Evolutionary conservation across 64 coral and sea anemone species (phyloP).

Genomic region (Platygyra sinensis): DNA sequence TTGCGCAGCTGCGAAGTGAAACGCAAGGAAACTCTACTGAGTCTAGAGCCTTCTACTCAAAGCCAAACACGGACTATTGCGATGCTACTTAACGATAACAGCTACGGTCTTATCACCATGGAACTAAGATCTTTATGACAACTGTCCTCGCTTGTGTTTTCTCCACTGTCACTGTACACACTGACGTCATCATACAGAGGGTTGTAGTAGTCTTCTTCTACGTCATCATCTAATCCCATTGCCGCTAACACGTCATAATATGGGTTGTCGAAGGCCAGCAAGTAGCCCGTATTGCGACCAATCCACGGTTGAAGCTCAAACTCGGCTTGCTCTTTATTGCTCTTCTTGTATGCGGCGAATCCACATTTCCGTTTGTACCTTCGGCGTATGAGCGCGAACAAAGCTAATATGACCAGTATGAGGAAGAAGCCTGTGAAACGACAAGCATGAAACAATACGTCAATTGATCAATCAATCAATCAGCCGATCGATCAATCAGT

Average conservation of each 20-base stretch:
- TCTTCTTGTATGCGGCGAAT: constrained; percentile 45
- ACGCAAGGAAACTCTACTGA: too few species aligned
- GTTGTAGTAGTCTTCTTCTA: constrained; percentile 93
- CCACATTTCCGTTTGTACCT: constrained; percentile 28
- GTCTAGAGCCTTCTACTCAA: too few species aligned
- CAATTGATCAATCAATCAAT: neutral
- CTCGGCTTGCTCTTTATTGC: constrained; percentile 77
- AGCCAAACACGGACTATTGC: neutral
- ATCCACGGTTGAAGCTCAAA: constrained; percentile 92
- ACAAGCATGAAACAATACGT: neutral
- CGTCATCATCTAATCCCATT: constrained; percentile 96
- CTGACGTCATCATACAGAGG: constrained; percentile 94
- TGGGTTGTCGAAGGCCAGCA: constrained; percentile 94
- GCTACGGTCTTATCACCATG: constrained; percentile 39
- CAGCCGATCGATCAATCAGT: neutral
- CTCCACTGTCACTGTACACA: constrained; percentile 82
- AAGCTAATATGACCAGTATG: constrained; percentile 18
- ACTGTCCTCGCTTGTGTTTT: constrained; percentile 85
- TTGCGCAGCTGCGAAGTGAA: neutral
- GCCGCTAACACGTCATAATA: constrained; percentile 96
- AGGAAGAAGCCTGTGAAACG: constrained; percentile 23
- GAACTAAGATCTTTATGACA: constrained; percentile 72
- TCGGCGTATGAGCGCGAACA: constrained; percentile 26
- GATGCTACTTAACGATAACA: neutral
- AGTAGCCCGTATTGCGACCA: constrained; percentile 71